Evolutionary conservation across 2,888 invertebrate species (phyloP), one percentile per base, ranked within the genome.

Genomic region (Caenorhabditis sp.): DNA sequence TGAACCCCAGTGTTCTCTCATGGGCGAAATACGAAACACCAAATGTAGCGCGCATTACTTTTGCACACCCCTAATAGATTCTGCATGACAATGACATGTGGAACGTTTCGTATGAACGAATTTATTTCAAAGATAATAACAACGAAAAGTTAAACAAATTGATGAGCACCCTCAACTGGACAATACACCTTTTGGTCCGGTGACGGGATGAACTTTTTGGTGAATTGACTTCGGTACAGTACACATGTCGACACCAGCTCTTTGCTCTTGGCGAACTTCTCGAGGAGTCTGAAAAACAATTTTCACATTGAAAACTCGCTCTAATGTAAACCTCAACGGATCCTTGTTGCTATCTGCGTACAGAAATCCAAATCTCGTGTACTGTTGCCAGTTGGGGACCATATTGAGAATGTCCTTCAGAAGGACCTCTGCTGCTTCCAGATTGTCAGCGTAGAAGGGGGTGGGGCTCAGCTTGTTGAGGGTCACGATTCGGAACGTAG

Each of bases 391-490:
- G 28, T 83, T 66, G 10, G 81, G 73, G 54, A 81, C 74, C 49
- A 68, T 75, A 2, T 54, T 51, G 1, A 85, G 56, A 35, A 80
- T 75, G 41, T 64, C 63, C 7, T 75, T 69, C 8, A 85, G 35
- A 16, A 80, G 59, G 0, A 83, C 72, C 26, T 79, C 66, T 1
- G 83, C 83, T n/a, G 81, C 77, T 47, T 85, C 80, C 58, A 76
- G 35, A 35, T 49, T 70, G 19, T 86, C 84, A 0, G 84, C 84
- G 38, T 86, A 86, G 24, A 86, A 73, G n/a, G 86, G 86, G 0
- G 84, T 84, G 14, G 75, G 74, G n/a, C 73, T 72, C 0, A 86
- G 35, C n/a, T 66, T 44, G 54, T 82, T 82, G n/a, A 51, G 75
- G 1, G 73, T 41, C 0, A 73, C 76, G 26, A 82, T 58, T 22